A percentile compares a stretch with the other conserved stretches of the same genome.
These are phyloP conservation scores for Bothrops jararaca DNA, from an alignment of 2,113 vertebrate genomes.

Conservation along the genomic window DNA sequence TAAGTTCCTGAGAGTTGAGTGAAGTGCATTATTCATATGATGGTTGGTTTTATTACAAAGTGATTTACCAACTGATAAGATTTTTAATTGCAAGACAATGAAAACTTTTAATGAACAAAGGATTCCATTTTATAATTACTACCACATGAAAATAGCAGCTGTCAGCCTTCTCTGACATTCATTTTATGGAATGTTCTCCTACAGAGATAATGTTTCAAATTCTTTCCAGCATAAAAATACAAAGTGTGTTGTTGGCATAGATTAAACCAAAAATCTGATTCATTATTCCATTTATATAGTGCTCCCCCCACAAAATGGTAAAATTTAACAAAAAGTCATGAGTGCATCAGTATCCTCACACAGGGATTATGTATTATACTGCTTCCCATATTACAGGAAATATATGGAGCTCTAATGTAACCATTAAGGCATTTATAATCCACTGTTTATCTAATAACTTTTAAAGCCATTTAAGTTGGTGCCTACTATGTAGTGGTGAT, in stretches of 20 bases:
- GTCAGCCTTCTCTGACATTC: neutral
- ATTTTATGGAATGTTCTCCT: neutral
- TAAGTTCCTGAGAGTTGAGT: neutral
- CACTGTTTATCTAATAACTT: neutral
- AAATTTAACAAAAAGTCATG: neutral
- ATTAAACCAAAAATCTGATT: neutral
- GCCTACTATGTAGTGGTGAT: neutral
- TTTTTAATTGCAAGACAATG: neutral
- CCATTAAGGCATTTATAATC: neutral
- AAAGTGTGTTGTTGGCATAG: neutral
- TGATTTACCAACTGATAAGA: neutral
- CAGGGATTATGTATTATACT: neutral
- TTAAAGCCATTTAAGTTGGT: neutral
- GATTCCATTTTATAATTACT: neutral
- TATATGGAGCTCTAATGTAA: neutral
- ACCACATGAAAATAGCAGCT: neutral
- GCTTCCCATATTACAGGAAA: neutral
- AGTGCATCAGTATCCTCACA: neutral
- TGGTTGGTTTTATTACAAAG: neutral
- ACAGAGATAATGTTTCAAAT: neutral
- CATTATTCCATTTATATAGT: neutral
- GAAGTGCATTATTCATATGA: neutral
- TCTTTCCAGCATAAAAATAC: neutral
- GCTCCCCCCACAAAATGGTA: neutral
- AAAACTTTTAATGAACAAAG: neutral